A percentile compares a stretch with the other conserved stretches of the same genome.
phyloP scores from a whole-genome alignment of 2,113 vertebrate genomes.

The Campylomormyrus numenius region DNA sequence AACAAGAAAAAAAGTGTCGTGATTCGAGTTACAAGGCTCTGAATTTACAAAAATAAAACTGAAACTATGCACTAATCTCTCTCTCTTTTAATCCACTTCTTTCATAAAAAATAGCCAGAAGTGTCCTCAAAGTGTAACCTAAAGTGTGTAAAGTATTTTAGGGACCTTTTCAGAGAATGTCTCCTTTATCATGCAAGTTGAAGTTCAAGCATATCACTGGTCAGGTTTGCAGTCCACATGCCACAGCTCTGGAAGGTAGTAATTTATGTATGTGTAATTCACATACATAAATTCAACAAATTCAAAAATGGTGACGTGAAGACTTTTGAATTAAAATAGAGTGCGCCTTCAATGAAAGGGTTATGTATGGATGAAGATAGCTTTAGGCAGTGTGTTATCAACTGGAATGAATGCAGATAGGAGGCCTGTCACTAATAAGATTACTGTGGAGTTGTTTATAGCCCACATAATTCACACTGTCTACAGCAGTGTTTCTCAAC shows the following conservation, averaged over 20 bases:
- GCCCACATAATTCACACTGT: neutral
- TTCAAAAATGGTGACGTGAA: neutral
- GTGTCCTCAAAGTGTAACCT: neutral
- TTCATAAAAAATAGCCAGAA: neutral
- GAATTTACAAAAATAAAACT: neutral
- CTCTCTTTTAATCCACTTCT: neutral
- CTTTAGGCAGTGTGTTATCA: neutral
- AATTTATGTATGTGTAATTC: neutral
- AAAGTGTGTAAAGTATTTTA: neutral
- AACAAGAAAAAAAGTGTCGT: neutral
- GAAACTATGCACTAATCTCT: neutral
- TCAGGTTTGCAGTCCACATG: neutral
- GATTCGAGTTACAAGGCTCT: neutral
- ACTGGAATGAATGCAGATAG: neutral
- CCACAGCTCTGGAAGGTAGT: neutral
- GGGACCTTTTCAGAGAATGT: neutral
- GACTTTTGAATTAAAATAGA: neutral
- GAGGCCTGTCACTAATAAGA: neutral
- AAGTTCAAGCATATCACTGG: neutral
- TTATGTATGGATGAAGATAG: neutral
- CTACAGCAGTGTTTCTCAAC: neutral
- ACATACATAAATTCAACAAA: neutral
- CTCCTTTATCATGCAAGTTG: neutral
- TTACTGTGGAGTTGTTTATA: neutral
- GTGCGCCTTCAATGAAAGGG: neutral